Base-by-base conservation (phyloP, 2,888 invertebrate species). In the Homarus gammarus region DNA sequence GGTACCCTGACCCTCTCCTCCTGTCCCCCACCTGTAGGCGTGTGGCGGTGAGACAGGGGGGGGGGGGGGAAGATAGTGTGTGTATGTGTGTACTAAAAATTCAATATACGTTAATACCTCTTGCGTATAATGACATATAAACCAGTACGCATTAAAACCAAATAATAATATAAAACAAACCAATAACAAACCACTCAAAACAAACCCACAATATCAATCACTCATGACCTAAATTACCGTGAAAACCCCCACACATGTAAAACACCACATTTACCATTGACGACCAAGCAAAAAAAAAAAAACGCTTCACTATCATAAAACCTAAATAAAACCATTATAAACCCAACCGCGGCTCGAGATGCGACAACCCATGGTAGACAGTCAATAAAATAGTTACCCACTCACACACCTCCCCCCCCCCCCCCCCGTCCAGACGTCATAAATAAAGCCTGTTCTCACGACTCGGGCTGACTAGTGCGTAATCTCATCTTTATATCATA, bases 401-500 rank as follows among this genome's bases (percentile, higher is more conserved):
- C n/a, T n/a, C n/a, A n/a, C n/a, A n/a, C 27, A n/a, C n/a, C n/a
- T n/a, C n/a, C n/a, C n/a, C n/a, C 56, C 56, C 18, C 56, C 27
- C 18, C 22, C 22, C 22, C 15, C 64, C 31, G 8, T n/a, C 64
- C 0, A 64, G 64, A 22, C 64, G 64, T 64, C 22, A 8, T n/a
- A 64, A 64, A n/a, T 64, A 64, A 64, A 64, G n/a, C 64, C 64
- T 12, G 27, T 64, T 27, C 64, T 64, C 64, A 64, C 64, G 64
- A 64, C 64, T 64, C 27, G 27, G n/a, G 6, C 64, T 64, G 31
- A n/a, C 64, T 27, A 64, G 27, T 27, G 64, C 27, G 27, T 64
- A 27, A 64, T 64, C 64, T 64, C 31, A 64, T 64, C 64, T 64
- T 64, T 27, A 64, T 64, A 64, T 64, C 64, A 64, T n/a, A 64